Conservation (phyloP, 37 sponge, comb jelly and placozoan species). For the Tethya wilhelma region DNA sequence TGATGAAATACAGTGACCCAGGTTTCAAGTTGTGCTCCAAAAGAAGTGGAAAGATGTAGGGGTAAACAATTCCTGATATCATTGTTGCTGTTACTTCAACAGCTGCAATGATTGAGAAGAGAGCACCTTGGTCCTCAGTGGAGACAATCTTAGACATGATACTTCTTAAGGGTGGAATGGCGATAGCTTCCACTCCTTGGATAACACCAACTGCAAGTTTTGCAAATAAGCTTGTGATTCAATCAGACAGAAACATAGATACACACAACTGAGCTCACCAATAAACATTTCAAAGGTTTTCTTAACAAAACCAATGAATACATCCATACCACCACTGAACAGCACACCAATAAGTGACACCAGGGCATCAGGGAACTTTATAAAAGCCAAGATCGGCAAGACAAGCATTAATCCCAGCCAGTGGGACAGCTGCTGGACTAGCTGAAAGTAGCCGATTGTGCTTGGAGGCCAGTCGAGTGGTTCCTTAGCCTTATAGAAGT, state of each 20-base stretch:
- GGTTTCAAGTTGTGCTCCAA: constrained; percentile 4
- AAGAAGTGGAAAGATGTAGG: not conserved
- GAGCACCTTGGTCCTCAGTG: constrained; percentile 34
- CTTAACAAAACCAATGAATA: constrained; percentile 13
- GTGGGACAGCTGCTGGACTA: not conserved
- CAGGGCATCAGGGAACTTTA: constrained; percentile 53
- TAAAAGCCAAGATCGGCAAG: constrained; percentile 47
- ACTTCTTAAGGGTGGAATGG: constrained; percentile 32
- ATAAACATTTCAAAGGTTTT: constrained; percentile 48
- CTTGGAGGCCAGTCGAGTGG: constrained; percentile 42
- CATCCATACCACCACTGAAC: constrained; percentile 8
- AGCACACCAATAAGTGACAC: constrained; percentile 41
- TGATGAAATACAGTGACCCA: constrained; percentile 11
- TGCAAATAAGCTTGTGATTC: too few relatives aligned
- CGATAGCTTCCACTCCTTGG: constrained; percentile 21
- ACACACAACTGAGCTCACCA: constrained; percentile 31
- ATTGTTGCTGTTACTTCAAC: not conserved
- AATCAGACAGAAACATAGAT: not conserved
- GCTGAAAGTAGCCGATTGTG: constrained; percentile 22
- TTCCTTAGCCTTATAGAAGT: constrained; percentile 33
- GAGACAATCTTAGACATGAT: constrained; percentile 46
- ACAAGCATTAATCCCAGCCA: constrained; percentile 26
- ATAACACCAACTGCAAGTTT: constrained; percentile 24
- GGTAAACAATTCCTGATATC: not conserved
- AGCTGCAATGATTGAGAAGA: constrained; percentile 25